Conservation (phyloP, 2,113 vertebrate genomes). For the Condylura cristata region DNA sequence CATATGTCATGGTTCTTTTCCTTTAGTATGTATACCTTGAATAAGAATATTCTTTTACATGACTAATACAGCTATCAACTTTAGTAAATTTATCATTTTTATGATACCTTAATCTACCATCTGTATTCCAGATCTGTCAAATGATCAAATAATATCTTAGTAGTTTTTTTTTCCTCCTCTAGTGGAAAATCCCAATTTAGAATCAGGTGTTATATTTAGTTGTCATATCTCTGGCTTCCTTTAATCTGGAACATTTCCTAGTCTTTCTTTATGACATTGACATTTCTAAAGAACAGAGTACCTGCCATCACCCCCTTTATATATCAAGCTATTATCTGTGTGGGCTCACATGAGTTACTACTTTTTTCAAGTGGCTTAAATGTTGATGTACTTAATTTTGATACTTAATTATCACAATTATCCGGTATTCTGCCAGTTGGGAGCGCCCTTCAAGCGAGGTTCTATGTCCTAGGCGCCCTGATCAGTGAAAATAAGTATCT, state of each 20-base stretch:
- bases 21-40: background rate
- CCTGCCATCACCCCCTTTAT: background rate
- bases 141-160: background rate
- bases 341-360: background rate
- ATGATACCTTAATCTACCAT: background rate
- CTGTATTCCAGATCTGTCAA: background rate
- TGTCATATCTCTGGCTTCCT: background rate
- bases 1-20: background rate
- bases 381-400: slow-evolving; percentile 28
- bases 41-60: background rate
- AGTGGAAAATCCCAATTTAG: background rate
- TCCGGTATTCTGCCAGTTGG: background rate
- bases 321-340: slow-evolving; percentile 1
- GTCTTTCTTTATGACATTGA: background rate
- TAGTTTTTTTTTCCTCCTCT: background rate
- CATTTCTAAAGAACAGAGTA: slow-evolving; percentile 43
- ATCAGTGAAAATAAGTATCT: background rate
- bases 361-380: slow-evolving; percentile 7
- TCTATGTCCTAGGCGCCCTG: background rate
- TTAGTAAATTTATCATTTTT: background rate
- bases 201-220: background rate
- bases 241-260: slow-evolving; percentile 26
- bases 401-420: background rate
- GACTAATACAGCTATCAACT: background rate
- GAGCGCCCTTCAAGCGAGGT: background rate